Percentiles rank a stretch among this genome's conserved stretches.
Conservation (phyloP, 2,888 invertebrate genomes). For the Helicoverpa assulta region DNA sequence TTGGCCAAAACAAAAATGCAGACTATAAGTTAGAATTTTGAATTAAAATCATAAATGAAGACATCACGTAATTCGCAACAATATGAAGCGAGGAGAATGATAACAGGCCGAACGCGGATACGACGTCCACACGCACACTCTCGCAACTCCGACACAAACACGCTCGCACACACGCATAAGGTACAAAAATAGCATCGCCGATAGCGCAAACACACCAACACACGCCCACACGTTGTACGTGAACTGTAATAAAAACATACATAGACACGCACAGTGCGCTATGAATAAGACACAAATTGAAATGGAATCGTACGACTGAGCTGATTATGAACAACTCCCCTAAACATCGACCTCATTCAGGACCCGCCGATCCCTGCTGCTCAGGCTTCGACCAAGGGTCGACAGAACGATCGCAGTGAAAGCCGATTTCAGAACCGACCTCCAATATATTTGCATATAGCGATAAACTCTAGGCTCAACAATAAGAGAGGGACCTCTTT, state of each 20-base stretch:
- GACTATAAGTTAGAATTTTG: constrained; percentile 28
- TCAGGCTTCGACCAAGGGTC: constrained; percentile 7
- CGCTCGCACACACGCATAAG: constrained; percentile 71
- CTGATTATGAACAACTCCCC: constrained; percentile 66
- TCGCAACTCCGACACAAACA: constrained; percentile 61
- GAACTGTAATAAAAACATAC: constrained; percentile 89
- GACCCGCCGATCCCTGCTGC: constrained; percentile 42
- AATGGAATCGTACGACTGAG: constrained; percentile 81
- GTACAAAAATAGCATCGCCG: constrained; percentile 85
- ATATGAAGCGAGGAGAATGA: constrained; percentile 81
- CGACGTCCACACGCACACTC: constrained; percentile 72
- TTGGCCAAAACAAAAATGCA: constrained; percentile 21
- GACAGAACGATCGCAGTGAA: constrained; percentile 70
- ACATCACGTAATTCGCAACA: constrained; percentile 76
- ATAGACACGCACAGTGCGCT: constrained; percentile 79
- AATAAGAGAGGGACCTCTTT: constrained; percentile 65
- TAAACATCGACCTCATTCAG: constrained; percentile 34
- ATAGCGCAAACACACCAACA: constrained; percentile 89
- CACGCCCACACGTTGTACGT: constrained; percentile 87
- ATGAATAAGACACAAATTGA: constrained; percentile 85
- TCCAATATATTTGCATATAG: constrained; percentile 70
- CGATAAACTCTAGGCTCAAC: constrained; percentile 73
- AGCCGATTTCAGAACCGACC: constrained; percentile 73
- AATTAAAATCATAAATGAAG: constrained; percentile 59
- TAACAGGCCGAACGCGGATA: constrained; percentile 86